Evolutionary conservation across 2,113 vertebrate species (phyloP), one percentile per base, ranked within the genome.

Genomic region (Gorsachius goisagi): DNA sequence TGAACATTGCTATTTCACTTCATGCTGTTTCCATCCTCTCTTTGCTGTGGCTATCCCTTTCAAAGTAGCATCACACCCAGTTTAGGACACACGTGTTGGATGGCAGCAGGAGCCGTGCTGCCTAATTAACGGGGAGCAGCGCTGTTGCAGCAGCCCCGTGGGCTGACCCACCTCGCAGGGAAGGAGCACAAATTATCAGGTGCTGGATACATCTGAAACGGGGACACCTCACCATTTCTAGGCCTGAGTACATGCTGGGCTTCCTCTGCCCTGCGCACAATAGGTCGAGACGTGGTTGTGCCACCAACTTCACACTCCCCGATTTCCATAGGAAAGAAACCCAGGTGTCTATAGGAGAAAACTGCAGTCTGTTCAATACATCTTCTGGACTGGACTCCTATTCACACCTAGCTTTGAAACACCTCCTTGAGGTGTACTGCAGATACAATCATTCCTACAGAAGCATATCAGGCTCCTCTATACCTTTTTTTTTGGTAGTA

Each of bases 281-380:
- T 4, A 28, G 47, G 69, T 59, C 21, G 62, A 39, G 64, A 39
- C 0, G 0, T 10, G 28, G n/a, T 52, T n/a, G 4, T 33, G 41
- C 24, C 22, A 37, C 27, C 19, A 66, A 20, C 26, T 35, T 62
- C 41, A 39, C 11, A 2, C 2, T 32, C 27, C 32, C 37, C 0
- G 0, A 5, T 28, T 95, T 71, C 24, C 28, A 55, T 0, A 2
- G 45, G 37, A 58, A 71, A 37, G 41, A 83, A 85, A 55, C 9
- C 4, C 23, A 35, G 20, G 5, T 23, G 28, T 4, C 5, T 10
- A 27, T 1, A 47, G 13, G 68, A 79, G 20, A 19, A 72, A 66
- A 55, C 22, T 41, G 27, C 23, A 53, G 26, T 28, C 39, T 35
- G 21, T 33, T 88, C 45, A 50, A 23, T 6, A 22, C 3, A 45